These are phyloP conservation scores for Schlechtendalia chinensis DNA, from an alignment of 1,140 invertebrate species.

Conservation along the genomic window DNA sequence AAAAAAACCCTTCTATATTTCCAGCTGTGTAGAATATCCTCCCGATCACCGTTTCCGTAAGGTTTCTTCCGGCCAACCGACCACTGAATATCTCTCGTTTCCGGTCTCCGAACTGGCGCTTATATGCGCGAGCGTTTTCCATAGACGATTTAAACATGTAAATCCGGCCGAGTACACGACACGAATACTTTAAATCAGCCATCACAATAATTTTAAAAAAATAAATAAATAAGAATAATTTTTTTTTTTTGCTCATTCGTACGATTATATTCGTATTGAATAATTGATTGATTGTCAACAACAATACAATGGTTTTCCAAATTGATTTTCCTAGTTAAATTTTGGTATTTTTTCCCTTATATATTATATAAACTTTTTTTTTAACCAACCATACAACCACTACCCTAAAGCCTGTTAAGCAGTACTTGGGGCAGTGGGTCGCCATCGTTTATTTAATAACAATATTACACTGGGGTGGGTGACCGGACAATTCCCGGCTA, in stretches of 20 bases:
- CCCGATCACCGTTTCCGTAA: slow-evolving; percentile 45
- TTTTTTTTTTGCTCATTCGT: background rate
- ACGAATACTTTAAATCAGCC: slow-evolving; percentile 10
- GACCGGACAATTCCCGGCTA: no score
- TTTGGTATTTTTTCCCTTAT: no score
- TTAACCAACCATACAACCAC: no score
- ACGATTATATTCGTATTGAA: background rate
- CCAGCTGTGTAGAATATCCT: slow-evolving; percentile 7
- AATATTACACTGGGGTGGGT: no score
- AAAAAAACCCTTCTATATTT: slow-evolving; percentile 23
- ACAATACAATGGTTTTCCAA: no score
- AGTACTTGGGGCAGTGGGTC: no score
- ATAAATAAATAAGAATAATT: no score
- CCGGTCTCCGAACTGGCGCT: slow-evolving; percentile 15
- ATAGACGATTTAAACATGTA: background rate
- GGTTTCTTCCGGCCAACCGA: slow-evolving; percentile 35
- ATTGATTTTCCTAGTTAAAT: no score
- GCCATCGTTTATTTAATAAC: no score
- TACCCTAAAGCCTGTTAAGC: no score
- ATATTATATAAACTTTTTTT: no score
- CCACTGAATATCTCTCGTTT: slow-evolving; percentile 3
- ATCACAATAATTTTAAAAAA: background rate
- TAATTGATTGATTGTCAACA: no score
- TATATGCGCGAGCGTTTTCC: background rate
- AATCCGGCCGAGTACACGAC: slow-evolving; percentile 6